phyloP scores from a whole-genome alignment of 2,113 vertebrate species.

The Halichoerus grypus region DNA sequence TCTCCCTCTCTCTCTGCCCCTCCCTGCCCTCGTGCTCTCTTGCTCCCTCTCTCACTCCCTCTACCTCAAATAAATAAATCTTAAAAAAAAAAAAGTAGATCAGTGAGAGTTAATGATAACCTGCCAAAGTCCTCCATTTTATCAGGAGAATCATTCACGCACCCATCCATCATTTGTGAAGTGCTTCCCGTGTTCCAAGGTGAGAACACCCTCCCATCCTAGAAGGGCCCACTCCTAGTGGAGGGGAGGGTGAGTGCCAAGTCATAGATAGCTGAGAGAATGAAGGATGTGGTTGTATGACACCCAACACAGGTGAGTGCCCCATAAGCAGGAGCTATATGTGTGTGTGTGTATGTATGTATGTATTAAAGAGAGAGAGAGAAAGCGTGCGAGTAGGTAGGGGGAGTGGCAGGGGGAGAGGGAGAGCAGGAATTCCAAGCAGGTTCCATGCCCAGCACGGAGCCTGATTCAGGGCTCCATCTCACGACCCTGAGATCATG shows the following conservation, averaged over 20 bases:
- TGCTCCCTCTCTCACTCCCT: no score
- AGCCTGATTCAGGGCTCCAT: neutral
- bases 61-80: no score
- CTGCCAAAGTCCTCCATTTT: neutral
- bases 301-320: neutral
- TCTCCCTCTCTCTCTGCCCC: no score
- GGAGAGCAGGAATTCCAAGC: neutral
- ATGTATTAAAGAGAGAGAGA: neutral
- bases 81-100: neutral
- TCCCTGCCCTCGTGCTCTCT: no score
- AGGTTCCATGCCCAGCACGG: neutral
- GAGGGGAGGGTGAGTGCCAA: neutral
- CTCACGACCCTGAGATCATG: neutral
- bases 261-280: neutral
- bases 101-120: neutral
- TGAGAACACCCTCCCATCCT: neutral
- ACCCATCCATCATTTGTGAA: neutral
- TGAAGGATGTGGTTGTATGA: accelerated
- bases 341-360: neutral
- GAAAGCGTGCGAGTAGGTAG: no score
- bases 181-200: neutral
- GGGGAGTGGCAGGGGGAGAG: neutral
- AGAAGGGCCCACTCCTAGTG: neutral
- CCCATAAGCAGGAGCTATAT: neutral
- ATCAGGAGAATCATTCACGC: neutral